These are phyloP conservation scores for Gastrophryne carolinensis DNA, from an alignment of 2,797 vertebrate genomes.

Conservation along the genomic window DNA sequence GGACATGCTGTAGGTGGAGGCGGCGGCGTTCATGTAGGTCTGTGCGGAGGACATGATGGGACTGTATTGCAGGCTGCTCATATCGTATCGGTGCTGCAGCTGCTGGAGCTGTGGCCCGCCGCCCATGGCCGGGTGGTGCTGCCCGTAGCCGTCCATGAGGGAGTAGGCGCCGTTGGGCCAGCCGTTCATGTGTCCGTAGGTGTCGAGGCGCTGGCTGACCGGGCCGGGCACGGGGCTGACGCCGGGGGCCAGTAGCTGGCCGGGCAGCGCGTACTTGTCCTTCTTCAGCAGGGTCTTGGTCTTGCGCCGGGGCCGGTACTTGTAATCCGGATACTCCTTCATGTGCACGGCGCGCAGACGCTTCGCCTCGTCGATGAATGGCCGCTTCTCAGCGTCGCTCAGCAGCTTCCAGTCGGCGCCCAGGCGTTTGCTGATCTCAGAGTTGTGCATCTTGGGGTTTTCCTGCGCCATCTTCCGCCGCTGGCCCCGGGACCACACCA, in stretches of 20 bases:
- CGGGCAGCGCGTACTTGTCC: constrained; percentile 95
- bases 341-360: constrained; percentile 94
- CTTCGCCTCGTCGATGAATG: constrained; percentile 98
- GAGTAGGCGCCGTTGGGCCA: constrained; percentile 98
- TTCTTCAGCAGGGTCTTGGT: constrained; percentile 98
- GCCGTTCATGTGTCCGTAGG: constrained; percentile 95
- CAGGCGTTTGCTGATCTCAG: constrained; percentile 96
- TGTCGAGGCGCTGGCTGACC: constrained; percentile 93
- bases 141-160: constrained; percentile 92
- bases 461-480: constrained; percentile 97
- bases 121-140: constrained; percentile 94
- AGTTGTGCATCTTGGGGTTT: constrained; percentile 99
- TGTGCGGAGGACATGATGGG: constrained; percentile 94
- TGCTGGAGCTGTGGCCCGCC: constrained; percentile 92
- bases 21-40: constrained; percentile 95
- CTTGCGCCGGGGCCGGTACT: constrained; percentile 97
- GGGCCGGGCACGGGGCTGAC: constrained; percentile 79
- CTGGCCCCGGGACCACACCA: constrained; percentile 97
- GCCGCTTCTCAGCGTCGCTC: constrained; percentile 92
- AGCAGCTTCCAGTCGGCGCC: constrained; percentile 98
- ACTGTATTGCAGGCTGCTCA: constrained; percentile 94
- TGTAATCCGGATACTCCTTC: constrained; percentile 99
- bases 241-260: constrained; percentile 85
- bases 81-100: constrained; percentile 98
- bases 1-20: constrained; percentile 89